Percentiles rank a stretch among this genome's conserved stretches.
These are phyloP conservation scores for Phylloscopus trochilus DNA, from an alignment of 2,113 vertebrate genomes.

Conservation along the genomic window DNA sequence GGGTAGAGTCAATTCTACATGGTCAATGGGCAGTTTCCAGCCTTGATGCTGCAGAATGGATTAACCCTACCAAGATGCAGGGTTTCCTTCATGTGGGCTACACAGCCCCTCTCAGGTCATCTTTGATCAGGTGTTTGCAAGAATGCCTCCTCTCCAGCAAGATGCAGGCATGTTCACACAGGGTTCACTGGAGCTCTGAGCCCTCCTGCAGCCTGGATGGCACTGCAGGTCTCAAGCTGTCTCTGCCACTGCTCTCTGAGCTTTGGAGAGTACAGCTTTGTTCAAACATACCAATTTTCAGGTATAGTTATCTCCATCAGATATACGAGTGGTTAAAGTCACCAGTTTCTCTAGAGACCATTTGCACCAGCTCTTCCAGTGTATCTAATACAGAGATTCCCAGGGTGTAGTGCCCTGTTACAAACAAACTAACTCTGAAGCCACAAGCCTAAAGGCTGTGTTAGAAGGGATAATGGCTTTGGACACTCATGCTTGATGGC, in stretches of 20 bases:
- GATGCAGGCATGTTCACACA: fast-evolving
- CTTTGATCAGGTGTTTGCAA: background rate
- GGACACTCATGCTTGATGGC: background rate
- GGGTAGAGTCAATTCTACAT: background rate
- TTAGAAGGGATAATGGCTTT: background rate
- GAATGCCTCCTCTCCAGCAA: background rate
- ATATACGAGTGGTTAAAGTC: background rate
- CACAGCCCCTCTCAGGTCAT: background rate
- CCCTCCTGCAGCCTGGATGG: background rate
- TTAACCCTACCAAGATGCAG: background rate
- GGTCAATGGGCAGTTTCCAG: background rate
- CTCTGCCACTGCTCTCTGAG: background rate
- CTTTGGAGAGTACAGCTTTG: background rate
- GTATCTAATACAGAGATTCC: background rate
- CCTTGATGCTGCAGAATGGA: background rate
- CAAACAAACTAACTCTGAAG: background rate
- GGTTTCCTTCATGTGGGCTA: background rate
- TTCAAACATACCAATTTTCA: background rate
- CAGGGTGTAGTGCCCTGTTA: background rate
- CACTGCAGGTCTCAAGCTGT: background rate
- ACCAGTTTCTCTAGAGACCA: background rate
- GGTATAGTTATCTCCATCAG: background rate
- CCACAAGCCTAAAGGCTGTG: background rate
- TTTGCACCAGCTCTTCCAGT: background rate
- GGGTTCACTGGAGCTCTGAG: background rate